Conservation (phyloP, 2,797 vertebrate species). For the Pteronotus mesoamericanus region DNA sequence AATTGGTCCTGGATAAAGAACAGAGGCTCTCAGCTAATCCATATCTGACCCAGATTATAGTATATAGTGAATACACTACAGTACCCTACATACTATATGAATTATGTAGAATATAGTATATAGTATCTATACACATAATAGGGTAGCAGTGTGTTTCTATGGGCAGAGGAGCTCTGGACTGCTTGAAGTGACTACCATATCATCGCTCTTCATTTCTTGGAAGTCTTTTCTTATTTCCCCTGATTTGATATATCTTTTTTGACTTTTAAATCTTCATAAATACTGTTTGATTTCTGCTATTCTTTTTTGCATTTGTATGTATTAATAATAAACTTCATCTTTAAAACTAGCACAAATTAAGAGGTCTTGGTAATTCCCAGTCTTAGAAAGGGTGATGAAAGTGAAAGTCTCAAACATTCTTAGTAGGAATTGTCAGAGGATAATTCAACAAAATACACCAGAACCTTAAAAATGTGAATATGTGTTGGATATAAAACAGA, state of each 20-base stretch:
- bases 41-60: not conserved
- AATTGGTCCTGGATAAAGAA: not conserved
- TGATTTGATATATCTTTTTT: not conserved
- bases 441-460: not conserved
- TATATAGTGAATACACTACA: not conserved
- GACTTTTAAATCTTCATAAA: not conserved
- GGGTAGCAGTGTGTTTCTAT: not conserved
- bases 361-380: not conserved
- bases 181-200: not conserved
- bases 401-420: not conserved
- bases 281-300: not conserved
- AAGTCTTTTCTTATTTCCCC: not conserved
- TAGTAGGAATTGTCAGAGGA: constrained; percentile 15
- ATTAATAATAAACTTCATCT: not conserved
- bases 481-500: not conserved
- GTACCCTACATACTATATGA: not conserved
- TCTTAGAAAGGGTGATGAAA: not conserved
- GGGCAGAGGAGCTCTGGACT: not conserved
- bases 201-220: not conserved
- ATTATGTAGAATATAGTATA: not conserved
- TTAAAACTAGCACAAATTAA: not conserved
- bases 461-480: not conserved
- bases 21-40: not conserved
- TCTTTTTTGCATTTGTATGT: not conserved
- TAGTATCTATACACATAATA: not conserved